These are phyloP conservation scores for Tetrax tetrax DNA, from an alignment of 2,113 vertebrate genomes.

Conservation along the genomic window DNA sequence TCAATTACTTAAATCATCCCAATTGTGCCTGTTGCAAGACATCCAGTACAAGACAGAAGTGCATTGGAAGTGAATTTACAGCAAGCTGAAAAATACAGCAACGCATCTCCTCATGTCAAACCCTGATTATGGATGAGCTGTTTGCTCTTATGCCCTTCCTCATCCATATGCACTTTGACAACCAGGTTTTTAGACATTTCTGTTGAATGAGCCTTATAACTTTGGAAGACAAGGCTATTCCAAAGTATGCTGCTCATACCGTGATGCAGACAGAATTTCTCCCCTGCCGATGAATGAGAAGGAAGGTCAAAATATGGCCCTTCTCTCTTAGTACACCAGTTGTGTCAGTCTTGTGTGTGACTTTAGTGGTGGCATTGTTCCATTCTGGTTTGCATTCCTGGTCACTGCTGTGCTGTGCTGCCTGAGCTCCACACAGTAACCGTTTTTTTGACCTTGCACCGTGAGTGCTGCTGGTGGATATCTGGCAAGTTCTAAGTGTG, in stretches of 20 bases:
- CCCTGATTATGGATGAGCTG: background rate
- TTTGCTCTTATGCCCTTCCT: slow-evolving; percentile 25
- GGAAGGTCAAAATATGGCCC: background rate
- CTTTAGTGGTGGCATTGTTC: background rate
- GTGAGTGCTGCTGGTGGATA: background rate
- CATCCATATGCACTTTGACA: background rate
- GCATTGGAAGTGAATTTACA: background rate
- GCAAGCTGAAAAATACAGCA: background rate
- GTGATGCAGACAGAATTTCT: background rate
- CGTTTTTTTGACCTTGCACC: background rate
- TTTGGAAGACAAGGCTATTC: background rate
- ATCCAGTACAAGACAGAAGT: background rate
- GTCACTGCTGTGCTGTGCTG: background rate
- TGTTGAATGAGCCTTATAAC: background rate
- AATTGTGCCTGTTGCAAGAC: background rate
- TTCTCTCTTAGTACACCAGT: background rate
- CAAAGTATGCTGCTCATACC: background rate
- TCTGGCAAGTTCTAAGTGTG: background rate
- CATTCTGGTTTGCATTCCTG: background rate
- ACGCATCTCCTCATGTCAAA: slow-evolving; percentile 8
- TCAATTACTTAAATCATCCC: background rate
- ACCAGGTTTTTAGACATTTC: background rate
- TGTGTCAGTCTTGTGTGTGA: background rate
- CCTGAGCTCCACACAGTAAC: background rate
- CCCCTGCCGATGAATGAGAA: background rate